Evolutionary conservation across 2,888 invertebrate genomes (phyloP), one percentile per base, ranked within the genome.

Genomic region (Eristalis intricaria): DNA sequence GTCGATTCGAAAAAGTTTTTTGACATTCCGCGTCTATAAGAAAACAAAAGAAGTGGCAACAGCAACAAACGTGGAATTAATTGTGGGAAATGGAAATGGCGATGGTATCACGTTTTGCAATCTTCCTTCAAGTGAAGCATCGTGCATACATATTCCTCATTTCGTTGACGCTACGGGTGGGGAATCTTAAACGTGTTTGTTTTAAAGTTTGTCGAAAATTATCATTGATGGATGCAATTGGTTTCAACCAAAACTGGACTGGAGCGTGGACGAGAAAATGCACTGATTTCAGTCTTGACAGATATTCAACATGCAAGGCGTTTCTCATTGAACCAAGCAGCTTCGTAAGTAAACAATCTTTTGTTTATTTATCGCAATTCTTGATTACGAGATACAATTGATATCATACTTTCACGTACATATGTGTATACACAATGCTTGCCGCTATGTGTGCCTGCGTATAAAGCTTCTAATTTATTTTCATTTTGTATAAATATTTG

Each of bases 71-170:
- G 68, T 80, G 68, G 73, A 74, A 73, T 56, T 63, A 74, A 35
- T 80, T 80, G 68, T 65, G 73, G 38, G 66, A 73, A 80, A 64
- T 78, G 78, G 15, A 64, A 69, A 35, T 78, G 38, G 38, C 23
- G 8, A 64, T 71, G 65, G 79, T 79, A 60, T 79, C 79, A 79
- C 79, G 79, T 79, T 79, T 79, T 78, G 64, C 29, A 70, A 78
- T 78, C 70, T 79, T 56, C 13, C 40, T 43, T 26, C 40, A n/a
- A 15, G 50, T n/a, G 8, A 50, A n/a, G 19, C 58, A 22, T 43
- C 26, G 3, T 40, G 60, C 32, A 71, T 71, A 43, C 61, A 61
- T 71, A 43, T 40, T 60, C 26, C 60, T 60, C 60, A 60, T 60
- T 60, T 60, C 50, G 50, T 50, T 60, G 60, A 26, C 7, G 13